Conservation (phyloP, 1,140 invertebrate species). For the Holotrichia oblita region DNA sequence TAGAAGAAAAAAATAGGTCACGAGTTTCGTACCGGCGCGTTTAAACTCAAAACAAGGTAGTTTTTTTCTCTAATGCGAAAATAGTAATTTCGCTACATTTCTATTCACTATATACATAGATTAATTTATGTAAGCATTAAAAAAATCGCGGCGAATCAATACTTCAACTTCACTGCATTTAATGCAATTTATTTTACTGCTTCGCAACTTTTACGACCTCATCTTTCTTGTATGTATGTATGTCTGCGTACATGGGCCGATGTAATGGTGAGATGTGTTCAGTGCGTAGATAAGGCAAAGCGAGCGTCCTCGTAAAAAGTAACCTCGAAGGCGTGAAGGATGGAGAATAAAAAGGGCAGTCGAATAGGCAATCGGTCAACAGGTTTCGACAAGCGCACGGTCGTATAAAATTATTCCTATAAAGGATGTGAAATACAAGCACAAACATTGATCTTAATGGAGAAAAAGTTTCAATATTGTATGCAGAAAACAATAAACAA, state of each 20-base stretch:
- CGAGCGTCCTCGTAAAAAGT: neutral
- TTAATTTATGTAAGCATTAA: too few relatives aligned
- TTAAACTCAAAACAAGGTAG: too few relatives aligned
- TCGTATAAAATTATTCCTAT: neutral
- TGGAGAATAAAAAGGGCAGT: neutral
- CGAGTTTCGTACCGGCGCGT: neutral
- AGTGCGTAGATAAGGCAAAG: neutral
- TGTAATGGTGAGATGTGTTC: neutral
- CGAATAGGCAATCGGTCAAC: neutral
- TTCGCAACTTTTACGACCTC: neutral
- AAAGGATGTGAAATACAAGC: neutral
- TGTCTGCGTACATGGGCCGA: too few relatives aligned
- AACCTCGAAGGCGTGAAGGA: neutral
- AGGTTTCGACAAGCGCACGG: neutral
- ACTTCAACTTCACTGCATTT: neutral
- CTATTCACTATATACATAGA: too few relatives aligned
- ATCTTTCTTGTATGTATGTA: too few relatives aligned
- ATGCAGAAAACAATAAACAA: too few relatives aligned
- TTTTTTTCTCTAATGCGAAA: too few relatives aligned
- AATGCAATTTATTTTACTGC: neutral
- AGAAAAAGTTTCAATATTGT: too few relatives aligned
- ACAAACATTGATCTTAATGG: neutral
- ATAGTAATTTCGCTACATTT: too few relatives aligned
- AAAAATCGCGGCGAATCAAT: too few relatives aligned
- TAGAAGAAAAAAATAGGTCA: neutral